phyloP scores from a whole-genome alignment of 30 jellyfish, hydroid and myxozoan genomes.

The Aurelia sp. region DNA sequence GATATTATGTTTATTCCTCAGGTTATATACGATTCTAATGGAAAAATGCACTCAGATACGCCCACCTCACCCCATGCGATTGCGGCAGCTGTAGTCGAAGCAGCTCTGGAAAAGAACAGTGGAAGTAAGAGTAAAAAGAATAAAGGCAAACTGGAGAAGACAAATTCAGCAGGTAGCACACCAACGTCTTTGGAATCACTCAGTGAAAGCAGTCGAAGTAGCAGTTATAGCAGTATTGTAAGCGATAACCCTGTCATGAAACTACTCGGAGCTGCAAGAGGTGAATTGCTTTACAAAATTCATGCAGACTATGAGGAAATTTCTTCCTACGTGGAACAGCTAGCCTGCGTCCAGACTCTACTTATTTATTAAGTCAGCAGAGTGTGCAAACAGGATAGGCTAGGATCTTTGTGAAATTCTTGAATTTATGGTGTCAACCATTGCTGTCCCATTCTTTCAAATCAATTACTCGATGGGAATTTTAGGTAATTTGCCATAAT shows the following conservation, averaged over 20 bases:
- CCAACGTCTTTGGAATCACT: conserved; percentile 80
- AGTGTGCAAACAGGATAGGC: too few species aligned
- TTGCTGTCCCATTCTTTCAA: too few species aligned
- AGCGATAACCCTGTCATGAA: conserved; percentile 71
- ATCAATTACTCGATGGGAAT: too few species aligned
- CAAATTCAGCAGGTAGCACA: conserved; percentile 79
- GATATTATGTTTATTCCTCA: neutral
- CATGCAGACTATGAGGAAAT: too few species aligned
- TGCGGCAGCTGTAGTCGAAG: conserved; percentile 97
- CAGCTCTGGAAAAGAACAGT: conserved; percentile 84
- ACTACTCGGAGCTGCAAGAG: conserved; percentile 49
- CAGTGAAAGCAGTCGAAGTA: conserved; percentile 84
- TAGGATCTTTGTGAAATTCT: too few species aligned
- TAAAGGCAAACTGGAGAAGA: conserved; percentile 77
- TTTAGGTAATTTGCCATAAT: too few species aligned
- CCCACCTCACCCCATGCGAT: conserved; percentile 97
- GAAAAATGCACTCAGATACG: conserved; percentile 77
- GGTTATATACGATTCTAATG: conserved; percentile 71
- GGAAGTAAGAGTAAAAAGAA: conserved; percentile 43
- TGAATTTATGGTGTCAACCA: too few species aligned
- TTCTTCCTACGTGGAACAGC: too few species aligned
- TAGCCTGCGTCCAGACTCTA: too few species aligned
- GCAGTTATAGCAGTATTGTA: conserved; percentile 81
- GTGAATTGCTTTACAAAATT: neutral
- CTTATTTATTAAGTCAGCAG: too few species aligned